A percentile compares a stretch with the other conserved stretches of the same genome.
Evolutionary conservation across 1,140 invertebrate genomes (phyloP).

Genomic region (Drosophila sturtevanti): DNA sequence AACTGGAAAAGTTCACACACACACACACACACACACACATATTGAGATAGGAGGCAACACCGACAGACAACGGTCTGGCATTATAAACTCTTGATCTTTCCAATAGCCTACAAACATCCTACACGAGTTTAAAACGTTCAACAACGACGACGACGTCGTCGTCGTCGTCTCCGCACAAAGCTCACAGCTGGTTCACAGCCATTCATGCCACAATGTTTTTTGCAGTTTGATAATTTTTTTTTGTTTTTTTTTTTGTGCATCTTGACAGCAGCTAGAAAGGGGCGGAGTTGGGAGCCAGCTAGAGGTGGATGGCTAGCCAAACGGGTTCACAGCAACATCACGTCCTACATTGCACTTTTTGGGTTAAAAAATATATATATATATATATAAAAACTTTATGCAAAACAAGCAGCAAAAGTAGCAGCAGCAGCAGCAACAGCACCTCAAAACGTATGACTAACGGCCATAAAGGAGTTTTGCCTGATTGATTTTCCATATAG

Average conservation of each 20-base stretch:
- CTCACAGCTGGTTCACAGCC: constrained; percentile 72
- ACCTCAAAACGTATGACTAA: constrained; percentile 42
- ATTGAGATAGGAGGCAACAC: background rate
- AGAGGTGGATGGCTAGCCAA: constrained; percentile 65
- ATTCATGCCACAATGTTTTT: constrained; percentile 70
- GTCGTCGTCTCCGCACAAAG: constrained; percentile 16
- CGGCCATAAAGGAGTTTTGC: constrained; percentile 52
- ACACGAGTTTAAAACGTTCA: constrained; percentile 68
- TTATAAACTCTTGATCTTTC: constrained; percentile 80
- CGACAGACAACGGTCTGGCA: constrained; percentile 30
- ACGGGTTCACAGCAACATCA: constrained; percentile 63
- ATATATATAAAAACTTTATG: constrained; percentile 31
- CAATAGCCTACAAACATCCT: constrained; percentile 82
- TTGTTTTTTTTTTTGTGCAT: background rate
- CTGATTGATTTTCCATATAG: constrained; percentile 68
- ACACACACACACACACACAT: constrained; percentile 34
- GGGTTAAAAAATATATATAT: constrained; percentile 40
- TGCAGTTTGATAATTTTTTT: constrained; percentile 17
- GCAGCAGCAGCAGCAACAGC: background rate
- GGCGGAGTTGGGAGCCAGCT: constrained; percentile 50
- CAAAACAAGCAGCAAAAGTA: constrained; percentile 37
- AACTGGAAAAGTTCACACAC: constrained; percentile 74
- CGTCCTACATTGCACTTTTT: constrained; percentile 73
- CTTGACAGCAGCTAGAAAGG: constrained; percentile 50
- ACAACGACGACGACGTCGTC: constrained; percentile 10